phyloP scores from a whole-genome alignment of 2,888 invertebrate genomes.

The Altica lythri region DNA sequence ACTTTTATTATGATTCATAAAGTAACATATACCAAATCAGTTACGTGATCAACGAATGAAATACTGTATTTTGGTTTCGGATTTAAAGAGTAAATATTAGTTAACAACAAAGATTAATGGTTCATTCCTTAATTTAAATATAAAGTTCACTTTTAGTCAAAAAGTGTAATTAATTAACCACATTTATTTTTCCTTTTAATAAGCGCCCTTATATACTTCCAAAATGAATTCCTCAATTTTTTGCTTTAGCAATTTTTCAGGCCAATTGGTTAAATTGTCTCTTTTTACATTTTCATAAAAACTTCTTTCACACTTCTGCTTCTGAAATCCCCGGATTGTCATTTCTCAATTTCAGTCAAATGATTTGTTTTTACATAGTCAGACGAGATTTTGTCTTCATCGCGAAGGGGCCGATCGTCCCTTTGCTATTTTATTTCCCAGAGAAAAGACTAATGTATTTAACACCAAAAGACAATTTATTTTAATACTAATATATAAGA shows the following conservation, averaged over 20 bases:
- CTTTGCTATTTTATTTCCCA: no score
- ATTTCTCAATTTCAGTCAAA: constrained; percentile 26
- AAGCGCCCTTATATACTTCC: neutral
- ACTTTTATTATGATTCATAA: no score
- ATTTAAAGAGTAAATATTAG: no score
- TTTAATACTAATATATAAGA: no score
- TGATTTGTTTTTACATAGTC: constrained; percentile 26
- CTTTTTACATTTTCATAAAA: constrained; percentile 4
- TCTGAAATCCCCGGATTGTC: constrained; percentile 19
- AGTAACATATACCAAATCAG: no score
- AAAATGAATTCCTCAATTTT: constrained; percentile 1
- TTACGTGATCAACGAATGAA: no score
- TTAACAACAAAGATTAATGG: no score
- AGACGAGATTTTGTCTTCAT: constrained; percentile 13
- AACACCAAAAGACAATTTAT: no score
- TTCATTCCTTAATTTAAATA: no score
- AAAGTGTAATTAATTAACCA: neutral
- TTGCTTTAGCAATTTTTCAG: constrained; percentile 1
- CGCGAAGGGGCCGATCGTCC: constrained; percentile 12
- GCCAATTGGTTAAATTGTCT: constrained; percentile 7
- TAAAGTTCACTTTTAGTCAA: no score
- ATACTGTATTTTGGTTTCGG: no score
- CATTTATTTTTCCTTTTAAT: neutral
- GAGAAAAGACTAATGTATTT: no score
- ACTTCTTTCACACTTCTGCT: constrained; percentile 16